Evolutionary conservation across 2,113 vertebrate species (phyloP), one percentile per base, ranked within the genome.

Genomic region (Microcebus jonahi): DNA sequence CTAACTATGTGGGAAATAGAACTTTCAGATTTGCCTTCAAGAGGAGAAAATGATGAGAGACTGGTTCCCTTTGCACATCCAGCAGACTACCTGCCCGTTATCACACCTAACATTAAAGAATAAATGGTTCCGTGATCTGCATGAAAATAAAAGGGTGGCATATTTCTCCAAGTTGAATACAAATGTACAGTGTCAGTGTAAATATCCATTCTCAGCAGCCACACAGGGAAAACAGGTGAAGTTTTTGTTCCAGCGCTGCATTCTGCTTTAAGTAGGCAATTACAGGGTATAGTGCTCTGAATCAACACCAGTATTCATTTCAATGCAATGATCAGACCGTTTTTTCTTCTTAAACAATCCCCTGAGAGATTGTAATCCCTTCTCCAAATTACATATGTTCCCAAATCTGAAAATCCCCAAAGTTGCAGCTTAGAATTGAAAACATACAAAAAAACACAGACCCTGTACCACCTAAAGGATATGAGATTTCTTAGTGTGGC

Each of bases 191-290:
- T 80, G n/a, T 59, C 45, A 65, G 73, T 82, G 65, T 93, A 97
- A 96, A 96, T 77, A 95, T 91, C 36, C 45, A 34, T 94, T 96
- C 63, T 67, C 50, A 90, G 87, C 76, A 95, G 86, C 50, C 75
- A 80, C 85, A 83, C 42, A 68, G 67, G 91, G 82, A 68, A 91
- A 93, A 70, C 15, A 71, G 53, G 86, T 34, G 45, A 95, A 27
- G 18, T 65, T 83, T 94, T 90, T 81, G 86, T 94, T 77, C 29
- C 65, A 61, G 63, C 0, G 1, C 50, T 65, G n/a, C 42, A 61
- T 94, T 97, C 82, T 89, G 48, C 36, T 63, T 63, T 90, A 97
- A 94, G 88, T 31, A 86, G 89, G 82, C 86, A 95, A 97, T 91
- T 93, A 84, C 2, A 79, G 34, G 31, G 34, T 53, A 93, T 8